Percentiles rank a stretch among this genome's conserved stretches.
phyloP scores from a whole-genome alignment of 1,140 invertebrate genomes.

The Cydia pomonella region DNA sequence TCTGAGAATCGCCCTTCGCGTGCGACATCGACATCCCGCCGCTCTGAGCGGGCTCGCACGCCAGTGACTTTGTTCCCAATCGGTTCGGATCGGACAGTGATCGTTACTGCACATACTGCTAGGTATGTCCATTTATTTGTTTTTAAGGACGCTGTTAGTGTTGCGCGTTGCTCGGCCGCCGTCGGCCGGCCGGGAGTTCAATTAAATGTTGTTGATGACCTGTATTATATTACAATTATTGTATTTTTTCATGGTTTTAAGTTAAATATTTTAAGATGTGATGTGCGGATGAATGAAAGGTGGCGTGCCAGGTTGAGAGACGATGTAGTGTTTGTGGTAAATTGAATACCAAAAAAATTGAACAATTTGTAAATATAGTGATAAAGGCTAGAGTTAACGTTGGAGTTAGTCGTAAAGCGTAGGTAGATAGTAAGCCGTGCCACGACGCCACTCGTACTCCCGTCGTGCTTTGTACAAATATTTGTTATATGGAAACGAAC shows the following conservation, averaged over 20 bases:
- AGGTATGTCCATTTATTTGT: conserved; percentile 78
- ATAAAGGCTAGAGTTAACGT: conserved; percentile 67
- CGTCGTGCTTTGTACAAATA: conserved; percentile 79
- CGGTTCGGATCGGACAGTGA: conserved; percentile 66
- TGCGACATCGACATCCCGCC: conserved; percentile 82
- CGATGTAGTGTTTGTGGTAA: conserved; percentile 70
- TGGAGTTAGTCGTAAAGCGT: conserved; percentile 69
- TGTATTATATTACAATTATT: conserved; percentile 79
- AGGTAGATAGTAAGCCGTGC: conserved; percentile 75
- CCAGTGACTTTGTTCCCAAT: conserved; percentile 65
- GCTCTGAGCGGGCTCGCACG: conserved; percentile 68
- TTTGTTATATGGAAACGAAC: conserved; percentile 77
- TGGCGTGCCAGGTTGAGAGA: conserved; percentile 58
- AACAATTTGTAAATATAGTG: conserved; percentile 79
- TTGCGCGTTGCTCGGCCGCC: conserved; percentile 56
- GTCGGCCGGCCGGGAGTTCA: conserved; percentile 62
- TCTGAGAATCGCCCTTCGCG: conserved; percentile 81
- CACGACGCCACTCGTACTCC: conserved; percentile 72
- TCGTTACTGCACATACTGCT: conserved; percentile 73
- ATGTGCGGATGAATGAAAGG: conserved; percentile 62
- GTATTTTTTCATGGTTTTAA: conserved; percentile 78
- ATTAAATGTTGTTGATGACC: conserved; percentile 76
- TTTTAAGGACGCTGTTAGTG: conserved; percentile 71
- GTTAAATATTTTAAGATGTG: conserved; percentile 75
- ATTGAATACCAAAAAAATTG: conserved; percentile 80